Evolutionary conservation across 2,888 invertebrate genomes (phyloP).

Genomic region (Mythimna vitellina): DNA sequence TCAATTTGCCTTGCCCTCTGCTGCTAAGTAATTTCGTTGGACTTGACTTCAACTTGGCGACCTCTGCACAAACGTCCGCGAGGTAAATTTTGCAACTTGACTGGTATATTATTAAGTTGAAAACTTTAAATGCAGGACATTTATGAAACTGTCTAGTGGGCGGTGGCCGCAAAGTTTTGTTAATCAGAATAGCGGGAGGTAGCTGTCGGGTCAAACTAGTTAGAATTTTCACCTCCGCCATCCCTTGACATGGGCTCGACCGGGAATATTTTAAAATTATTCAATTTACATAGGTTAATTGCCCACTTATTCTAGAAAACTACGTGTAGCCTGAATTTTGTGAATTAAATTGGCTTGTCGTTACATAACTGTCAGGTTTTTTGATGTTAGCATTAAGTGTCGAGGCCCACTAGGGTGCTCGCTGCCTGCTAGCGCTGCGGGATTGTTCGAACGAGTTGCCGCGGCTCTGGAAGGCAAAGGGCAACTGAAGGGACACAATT

Average conservation of each 20-base stretch:
- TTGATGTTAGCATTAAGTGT: not conserved
- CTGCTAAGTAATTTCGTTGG: constrained; percentile 45
- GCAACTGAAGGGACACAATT: no score
- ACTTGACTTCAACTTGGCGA: constrained; percentile 48
- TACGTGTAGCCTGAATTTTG: constrained; percentile 63
- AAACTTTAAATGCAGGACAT: constrained; percentile 80
- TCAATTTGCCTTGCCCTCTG: constrained; percentile 13
- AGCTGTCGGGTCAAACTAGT: constrained; percentile 76
- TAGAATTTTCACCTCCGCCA: constrained; percentile 76
- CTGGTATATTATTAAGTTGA: constrained; percentile 71
- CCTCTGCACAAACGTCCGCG: constrained; percentile 45
- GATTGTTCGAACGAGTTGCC: no score
- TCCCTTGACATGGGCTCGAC: constrained; percentile 74
- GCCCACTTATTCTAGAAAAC: constrained; percentile 72
- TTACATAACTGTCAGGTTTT: constrained; percentile 27
- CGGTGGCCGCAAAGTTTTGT: constrained; percentile 81
- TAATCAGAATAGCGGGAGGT: constrained; percentile 81
- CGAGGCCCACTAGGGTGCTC: no score
- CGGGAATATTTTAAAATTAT: constrained; percentile 83
- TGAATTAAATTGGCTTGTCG: constrained; percentile 51
- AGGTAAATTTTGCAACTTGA: constrained; percentile 57
- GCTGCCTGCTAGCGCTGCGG: no score
- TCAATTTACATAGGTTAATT: constrained; percentile 83
- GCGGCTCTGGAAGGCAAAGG: no score
- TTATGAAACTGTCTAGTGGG: constrained; percentile 76